phyloP scores from a whole-genome alignment of 2,113 vertebrate species.

The Dissostichus mawsoni region DNA sequence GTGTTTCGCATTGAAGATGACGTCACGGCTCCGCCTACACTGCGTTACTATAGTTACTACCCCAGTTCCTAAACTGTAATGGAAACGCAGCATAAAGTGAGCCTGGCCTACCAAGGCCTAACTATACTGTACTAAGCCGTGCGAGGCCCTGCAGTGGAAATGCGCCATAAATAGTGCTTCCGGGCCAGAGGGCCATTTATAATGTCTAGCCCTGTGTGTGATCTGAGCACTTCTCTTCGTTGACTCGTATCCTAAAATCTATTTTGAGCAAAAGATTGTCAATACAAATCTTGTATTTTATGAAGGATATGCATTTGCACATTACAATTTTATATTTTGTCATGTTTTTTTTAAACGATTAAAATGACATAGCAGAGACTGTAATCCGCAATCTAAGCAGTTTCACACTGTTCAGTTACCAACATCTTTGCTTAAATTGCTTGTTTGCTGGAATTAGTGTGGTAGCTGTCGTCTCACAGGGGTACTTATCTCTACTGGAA shows the following conservation, averaged over 20 bases:
- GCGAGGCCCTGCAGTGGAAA: too few species aligned
- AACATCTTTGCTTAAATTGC: constrained; percentile 52
- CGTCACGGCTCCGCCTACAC: too few species aligned
- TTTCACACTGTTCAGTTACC: constrained; percentile 54
- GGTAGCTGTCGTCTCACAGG: constrained; percentile 34
- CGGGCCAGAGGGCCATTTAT: too few species aligned
- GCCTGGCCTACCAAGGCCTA: too few species aligned
- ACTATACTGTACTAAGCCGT: too few species aligned
- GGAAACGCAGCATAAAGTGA: too few species aligned
- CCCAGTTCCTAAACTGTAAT: too few species aligned
- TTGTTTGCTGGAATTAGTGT: constrained; percentile 65
- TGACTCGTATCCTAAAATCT: background rate
- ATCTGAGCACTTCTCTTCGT: constrained; percentile 4
- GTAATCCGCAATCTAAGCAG: constrained; percentile 28
- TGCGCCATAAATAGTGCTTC: too few species aligned
- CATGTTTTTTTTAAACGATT: background rate
- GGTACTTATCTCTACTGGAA: constrained; percentile 49
- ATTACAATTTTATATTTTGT: background rate
- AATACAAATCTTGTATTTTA: background rate
- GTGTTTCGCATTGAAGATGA: too few species aligned
- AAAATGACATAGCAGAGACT: background rate
- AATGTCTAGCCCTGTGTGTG: background rate
- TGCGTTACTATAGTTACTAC: too few species aligned
- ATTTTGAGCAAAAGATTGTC: background rate
- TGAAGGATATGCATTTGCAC: background rate